A percentile compares a stretch with the other conserved stretches of the same genome.
Conservation (phyloP, 2,797 vertebrate genomes). For the Gila robusta region DNA sequence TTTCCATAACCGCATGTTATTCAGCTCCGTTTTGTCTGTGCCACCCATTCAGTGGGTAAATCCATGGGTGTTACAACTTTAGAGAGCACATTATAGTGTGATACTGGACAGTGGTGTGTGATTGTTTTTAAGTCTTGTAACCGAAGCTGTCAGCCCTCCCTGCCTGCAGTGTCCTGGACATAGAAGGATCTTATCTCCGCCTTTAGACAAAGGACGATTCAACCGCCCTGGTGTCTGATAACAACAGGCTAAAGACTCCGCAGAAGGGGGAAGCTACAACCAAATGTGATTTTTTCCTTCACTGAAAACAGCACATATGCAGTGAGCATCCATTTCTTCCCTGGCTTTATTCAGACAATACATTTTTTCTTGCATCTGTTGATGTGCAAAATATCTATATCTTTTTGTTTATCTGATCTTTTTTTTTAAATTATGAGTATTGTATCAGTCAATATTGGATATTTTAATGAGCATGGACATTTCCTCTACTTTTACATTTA, state of each 20-base stretch:
- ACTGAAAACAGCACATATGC: slow-evolving; percentile 36
- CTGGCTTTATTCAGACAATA: not conserved
- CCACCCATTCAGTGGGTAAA: slow-evolving; percentile 19
- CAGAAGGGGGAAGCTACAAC: slow-evolving; percentile 33
- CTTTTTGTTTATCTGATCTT: not conserved
- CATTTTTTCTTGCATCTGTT: not conserved
- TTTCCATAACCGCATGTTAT: slow-evolving; percentile 45
- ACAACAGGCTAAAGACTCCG: slow-evolving; percentile 49
- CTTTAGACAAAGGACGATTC: slow-evolving; percentile 64
- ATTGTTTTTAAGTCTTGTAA: slow-evolving; percentile 55
- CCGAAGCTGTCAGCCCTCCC: slow-evolving; percentile 50
- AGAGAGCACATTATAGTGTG: slow-evolving; percentile 12
- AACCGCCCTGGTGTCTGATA: slow-evolving; percentile 67
- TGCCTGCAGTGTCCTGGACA: slow-evolving; percentile 56
- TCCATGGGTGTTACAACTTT: slow-evolving; percentile 11
- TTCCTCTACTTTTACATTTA: slow-evolving; percentile 7
- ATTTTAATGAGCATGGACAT: not conserved
- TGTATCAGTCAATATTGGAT: not conserved
- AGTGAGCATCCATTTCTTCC: slow-evolving; percentile 1
- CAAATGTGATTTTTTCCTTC: slow-evolving; percentile 47
- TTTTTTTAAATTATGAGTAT: no score
- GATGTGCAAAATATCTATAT: not conserved
- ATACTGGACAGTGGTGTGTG: slow-evolving; percentile 33
- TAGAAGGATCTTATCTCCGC: slow-evolving; percentile 65
- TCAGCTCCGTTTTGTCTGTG: slow-evolving; percentile 25